A percentile compares a stretch with the other conserved stretches of the same genome.
These are phyloP conservation scores for Ochlodes sylvanus DNA, from an alignment of 2,888 invertebrate genomes.

Conservation along the genomic window DNA sequence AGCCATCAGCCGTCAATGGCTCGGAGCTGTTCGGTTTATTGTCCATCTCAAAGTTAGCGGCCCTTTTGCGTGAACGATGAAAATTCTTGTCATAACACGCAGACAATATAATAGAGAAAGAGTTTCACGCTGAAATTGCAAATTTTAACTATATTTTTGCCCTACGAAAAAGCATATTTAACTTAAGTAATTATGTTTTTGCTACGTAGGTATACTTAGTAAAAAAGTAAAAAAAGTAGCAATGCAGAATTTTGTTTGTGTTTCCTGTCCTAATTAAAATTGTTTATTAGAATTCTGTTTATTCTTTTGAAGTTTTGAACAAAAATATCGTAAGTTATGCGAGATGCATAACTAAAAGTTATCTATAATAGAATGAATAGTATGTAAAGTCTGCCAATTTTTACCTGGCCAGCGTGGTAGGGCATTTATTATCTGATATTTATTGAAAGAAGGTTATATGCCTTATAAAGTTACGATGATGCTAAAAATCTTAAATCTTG, in stretches of 20 bases:
- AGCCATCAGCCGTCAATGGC: constrained; percentile 2
- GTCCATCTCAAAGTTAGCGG: constrained; percentile 6
- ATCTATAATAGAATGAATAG: too few relatives aligned
- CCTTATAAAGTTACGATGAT: too few relatives aligned
- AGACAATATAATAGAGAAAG: not conserved
- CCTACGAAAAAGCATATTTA: not conserved
- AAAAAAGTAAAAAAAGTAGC: not conserved
- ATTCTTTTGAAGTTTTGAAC: too few relatives aligned
- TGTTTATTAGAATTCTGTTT: too few relatives aligned
- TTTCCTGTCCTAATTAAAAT: too few relatives aligned
- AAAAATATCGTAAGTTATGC: not conserved
- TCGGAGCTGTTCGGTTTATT: not conserved
- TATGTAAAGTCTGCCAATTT: too few relatives aligned
- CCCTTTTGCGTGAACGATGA: constrained; percentile 6
- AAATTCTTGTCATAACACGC: constrained; percentile 11
- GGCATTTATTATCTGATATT: too few relatives aligned
- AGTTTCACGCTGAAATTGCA: constrained; percentile 1
- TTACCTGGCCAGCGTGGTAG: too few relatives aligned
- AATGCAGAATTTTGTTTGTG: too few relatives aligned
- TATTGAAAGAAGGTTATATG: too few relatives aligned
- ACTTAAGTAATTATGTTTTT: not conserved
- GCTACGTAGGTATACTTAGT: not conserved
- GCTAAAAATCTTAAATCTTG: too few relatives aligned
- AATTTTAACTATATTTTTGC: not conserved
- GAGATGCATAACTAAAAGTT: not conserved